phyloP scores from a whole-genome alignment of 2,888 invertebrate species.

The Seira musarum region DNA sequence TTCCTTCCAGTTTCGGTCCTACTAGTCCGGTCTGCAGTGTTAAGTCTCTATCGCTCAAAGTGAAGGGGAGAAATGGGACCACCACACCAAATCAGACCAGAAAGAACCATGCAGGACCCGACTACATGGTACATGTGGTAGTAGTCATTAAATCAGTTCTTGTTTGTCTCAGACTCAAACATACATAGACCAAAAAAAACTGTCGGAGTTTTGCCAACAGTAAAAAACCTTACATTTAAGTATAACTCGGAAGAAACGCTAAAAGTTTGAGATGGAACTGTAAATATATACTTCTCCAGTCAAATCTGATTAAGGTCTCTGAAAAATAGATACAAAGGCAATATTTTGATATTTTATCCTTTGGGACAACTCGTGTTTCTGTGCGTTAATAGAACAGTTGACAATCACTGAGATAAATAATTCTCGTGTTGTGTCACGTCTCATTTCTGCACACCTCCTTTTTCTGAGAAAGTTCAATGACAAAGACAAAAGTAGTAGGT shows the following conservation, averaged over 20 bases:
- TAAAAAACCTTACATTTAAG: no score
- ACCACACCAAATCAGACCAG: no score
- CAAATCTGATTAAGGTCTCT: background rate
- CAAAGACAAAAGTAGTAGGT: no score
- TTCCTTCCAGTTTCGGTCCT: no score
- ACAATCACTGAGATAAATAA: constrained; percentile 33
- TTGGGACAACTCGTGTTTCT: constrained; percentile 14
- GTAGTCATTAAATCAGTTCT: constrained; percentile 29
- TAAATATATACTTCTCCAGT: no score
- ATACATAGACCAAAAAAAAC: background rate
- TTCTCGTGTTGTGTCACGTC: constrained; percentile 37
- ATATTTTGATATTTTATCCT: background rate
- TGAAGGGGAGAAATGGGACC: no score
- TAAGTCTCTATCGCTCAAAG: no score
- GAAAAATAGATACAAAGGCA: background rate
- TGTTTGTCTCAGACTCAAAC: constrained; percentile 13
- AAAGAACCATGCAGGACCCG: background rate
- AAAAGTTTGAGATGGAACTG: no score
- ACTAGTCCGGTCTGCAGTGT: no score
- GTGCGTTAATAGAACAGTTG: constrained; percentile 39
- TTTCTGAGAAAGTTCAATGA: no score
- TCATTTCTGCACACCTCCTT: constrained; percentile 17
- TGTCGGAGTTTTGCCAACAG: no score
- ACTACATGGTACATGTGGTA: background rate
- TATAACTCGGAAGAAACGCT: no score